These are phyloP conservation scores for Acronicta alni DNA, from an alignment of 2,888 invertebrate genomes.

Conservation along the genomic window DNA sequence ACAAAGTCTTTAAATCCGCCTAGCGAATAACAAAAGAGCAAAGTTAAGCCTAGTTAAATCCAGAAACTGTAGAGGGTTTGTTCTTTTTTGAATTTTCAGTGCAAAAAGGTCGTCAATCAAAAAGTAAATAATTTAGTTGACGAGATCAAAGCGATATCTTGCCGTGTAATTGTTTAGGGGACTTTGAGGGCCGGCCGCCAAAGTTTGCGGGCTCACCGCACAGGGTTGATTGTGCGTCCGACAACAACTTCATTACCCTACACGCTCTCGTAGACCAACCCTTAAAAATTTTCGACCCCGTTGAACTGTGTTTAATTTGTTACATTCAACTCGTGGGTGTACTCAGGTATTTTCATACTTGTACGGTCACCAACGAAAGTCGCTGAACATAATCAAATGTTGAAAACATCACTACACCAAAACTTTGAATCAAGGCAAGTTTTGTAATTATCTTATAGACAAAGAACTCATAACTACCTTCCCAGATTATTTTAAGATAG, in stretches of 20 bases:
- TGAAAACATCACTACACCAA: too few species aligned
- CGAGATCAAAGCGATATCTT: slow-evolving; percentile 67
- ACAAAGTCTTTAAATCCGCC: slow-evolving; percentile 7
- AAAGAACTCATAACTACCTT: too few species aligned
- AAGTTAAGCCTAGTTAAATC: slow-evolving; percentile 34
- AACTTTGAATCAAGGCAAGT: too few species aligned
- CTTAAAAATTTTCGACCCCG: slow-evolving; percentile 45
- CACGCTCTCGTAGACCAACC: slow-evolving; percentile 34
- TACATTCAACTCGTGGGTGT: slow-evolving; percentile 18
- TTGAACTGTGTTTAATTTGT: slow-evolving; percentile 40
- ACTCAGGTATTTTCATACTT: slow-evolving; percentile 18
- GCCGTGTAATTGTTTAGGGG: slow-evolving; percentile 54
- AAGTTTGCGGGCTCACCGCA: slow-evolving; percentile 44
- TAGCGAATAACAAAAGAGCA: slow-evolving; percentile 18
- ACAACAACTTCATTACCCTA: slow-evolving; percentile 57
- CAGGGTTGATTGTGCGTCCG: slow-evolving; percentile 42
- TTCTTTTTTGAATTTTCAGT: slow-evolving; percentile 47
- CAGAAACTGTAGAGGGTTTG: slow-evolving; percentile 27
- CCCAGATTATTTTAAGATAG: too few species aligned
- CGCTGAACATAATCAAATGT: neutral
- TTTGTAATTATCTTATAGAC: too few species aligned
- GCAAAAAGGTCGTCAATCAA: slow-evolving; percentile 62
- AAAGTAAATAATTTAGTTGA: slow-evolving; percentile 65
- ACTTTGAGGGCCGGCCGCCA: slow-evolving; percentile 25
- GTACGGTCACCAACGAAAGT: too few species aligned